phyloP scores from a whole-genome alignment of 2,113 vertebrate genomes.

The Galbula dea region DNA sequence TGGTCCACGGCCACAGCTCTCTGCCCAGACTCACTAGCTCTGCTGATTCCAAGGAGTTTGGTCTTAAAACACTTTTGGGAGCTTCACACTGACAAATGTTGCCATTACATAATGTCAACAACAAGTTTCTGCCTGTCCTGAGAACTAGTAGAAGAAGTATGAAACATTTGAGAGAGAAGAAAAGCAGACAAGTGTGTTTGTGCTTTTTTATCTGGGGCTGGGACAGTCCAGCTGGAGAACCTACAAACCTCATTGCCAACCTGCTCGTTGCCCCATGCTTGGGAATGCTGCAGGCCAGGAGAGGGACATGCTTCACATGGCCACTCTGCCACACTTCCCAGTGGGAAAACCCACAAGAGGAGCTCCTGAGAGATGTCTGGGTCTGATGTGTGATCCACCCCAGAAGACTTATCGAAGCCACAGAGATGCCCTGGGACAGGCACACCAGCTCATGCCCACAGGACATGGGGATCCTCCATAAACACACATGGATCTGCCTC shows the following conservation, averaged over 20 bases:
- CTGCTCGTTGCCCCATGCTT: too few relatives aligned
- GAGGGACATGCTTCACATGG: not conserved
- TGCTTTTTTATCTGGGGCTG: not conserved
- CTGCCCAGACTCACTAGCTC: not conserved
- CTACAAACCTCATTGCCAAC: too few relatives aligned
- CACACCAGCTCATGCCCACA: not conserved
- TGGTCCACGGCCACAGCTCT: not conserved
- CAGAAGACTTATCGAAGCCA: accelerated
- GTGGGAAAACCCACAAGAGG: not conserved
- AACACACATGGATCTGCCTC: accelerated
- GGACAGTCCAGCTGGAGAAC: not conserved
- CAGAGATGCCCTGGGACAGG: not conserved
- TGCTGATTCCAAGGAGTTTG: not conserved
- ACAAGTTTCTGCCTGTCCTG: not conserved
- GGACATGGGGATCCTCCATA: not conserved
- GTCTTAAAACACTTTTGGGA: not conserved
- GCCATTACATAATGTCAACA: not conserved
- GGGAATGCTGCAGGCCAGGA: accelerated
- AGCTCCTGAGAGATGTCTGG: not conserved
- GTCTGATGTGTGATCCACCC: not conserved
- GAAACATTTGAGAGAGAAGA: not conserved
- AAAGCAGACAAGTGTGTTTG: accelerated
- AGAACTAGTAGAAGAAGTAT: not conserved
- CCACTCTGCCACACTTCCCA: not conserved
- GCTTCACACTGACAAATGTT: not conserved